Conservation (phyloP, 2,888 invertebrate genomes). For the Chrysolina haemoptera region DNA sequence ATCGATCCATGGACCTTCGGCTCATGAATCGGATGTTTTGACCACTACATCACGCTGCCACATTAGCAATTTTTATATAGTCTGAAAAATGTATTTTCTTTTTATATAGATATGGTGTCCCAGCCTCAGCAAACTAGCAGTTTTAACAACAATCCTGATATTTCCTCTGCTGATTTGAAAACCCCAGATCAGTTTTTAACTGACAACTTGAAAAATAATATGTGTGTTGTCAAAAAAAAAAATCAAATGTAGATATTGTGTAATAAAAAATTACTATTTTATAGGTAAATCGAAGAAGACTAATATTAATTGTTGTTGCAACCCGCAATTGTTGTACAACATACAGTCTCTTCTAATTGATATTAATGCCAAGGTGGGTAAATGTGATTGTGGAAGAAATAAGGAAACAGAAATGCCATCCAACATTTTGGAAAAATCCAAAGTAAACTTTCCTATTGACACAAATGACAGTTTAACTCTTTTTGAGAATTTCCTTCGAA, state of each 20-base stretch:
- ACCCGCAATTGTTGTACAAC: not conserved
- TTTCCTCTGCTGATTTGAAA: no score
- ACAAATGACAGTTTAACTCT: not conserved
- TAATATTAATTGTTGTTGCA: not conserved
- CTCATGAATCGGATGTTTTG: no score
- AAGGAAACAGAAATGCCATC: not conserved
- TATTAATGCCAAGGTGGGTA: constrained; percentile 2
- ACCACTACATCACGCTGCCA: no score
- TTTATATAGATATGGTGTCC: no score
- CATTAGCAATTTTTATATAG: no score
- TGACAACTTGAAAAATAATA: no score
- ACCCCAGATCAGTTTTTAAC: no score
- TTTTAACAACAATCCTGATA: no score
- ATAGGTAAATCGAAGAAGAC: constrained; percentile 1
- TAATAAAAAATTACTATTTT: not conserved
- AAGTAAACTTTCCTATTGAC: constrained; percentile 6
- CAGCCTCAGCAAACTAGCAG: no score
- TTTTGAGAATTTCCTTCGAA: constrained; percentile 14
- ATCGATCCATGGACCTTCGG: no score
- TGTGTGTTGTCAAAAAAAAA: no score
- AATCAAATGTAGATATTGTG: not conserved
- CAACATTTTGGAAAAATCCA: constrained; percentile 3
- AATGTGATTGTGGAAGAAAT: not conserved
- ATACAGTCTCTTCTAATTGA: constrained; percentile 13
- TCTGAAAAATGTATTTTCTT: no score